phyloP scores from a whole-genome alignment of 2,888 invertebrate species.

The Hipparchia semele region DNA sequence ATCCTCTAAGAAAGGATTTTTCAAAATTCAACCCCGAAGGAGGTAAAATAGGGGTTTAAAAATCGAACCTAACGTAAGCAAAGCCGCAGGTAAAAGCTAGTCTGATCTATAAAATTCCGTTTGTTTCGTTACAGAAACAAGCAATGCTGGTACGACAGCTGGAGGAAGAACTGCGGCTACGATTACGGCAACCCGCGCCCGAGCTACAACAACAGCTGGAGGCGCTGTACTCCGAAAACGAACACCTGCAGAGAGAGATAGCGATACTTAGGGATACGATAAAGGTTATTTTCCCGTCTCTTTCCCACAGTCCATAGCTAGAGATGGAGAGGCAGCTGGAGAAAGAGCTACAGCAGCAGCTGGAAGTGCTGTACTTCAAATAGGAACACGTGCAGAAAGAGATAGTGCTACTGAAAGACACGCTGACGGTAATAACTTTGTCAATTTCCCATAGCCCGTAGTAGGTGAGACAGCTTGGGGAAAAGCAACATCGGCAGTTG shows the following conservation, averaged over 20 bases:
- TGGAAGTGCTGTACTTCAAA: slow-evolving; percentile 85
- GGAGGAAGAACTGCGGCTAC: slow-evolving; percentile 94
- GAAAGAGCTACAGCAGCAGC: slow-evolving; percentile 87
- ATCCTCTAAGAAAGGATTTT: no score
- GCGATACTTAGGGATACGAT: slow-evolving; percentile 96
- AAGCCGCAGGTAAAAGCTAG: neutral
- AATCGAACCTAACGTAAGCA: no score
- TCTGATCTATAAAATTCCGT: neutral
- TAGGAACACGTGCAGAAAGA: neutral
- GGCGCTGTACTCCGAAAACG: slow-evolving; percentile 95
- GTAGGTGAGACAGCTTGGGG: neutral
- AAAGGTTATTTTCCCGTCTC: slow-evolving; percentile 83
- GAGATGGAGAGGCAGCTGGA: neutral
- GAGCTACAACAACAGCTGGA: slow-evolving; percentile 97
- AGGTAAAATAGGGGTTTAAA: no score
- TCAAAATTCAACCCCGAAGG: no score
- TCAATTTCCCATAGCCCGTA: no score
- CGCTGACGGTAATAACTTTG: slow-evolving; percentile 89
- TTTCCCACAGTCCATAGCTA: neutral
- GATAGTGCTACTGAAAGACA: neutral
- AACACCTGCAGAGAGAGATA: slow-evolving; percentile 96
- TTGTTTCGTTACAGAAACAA: slow-evolving; percentile 90
- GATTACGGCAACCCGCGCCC: slow-evolving; percentile 94
- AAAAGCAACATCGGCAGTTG: no score
- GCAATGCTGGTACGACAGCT: slow-evolving; percentile 96